Evolutionary conservation across 2,797 vertebrate species (phyloP).

Genomic region (Crenuchus spilurus): DNA sequence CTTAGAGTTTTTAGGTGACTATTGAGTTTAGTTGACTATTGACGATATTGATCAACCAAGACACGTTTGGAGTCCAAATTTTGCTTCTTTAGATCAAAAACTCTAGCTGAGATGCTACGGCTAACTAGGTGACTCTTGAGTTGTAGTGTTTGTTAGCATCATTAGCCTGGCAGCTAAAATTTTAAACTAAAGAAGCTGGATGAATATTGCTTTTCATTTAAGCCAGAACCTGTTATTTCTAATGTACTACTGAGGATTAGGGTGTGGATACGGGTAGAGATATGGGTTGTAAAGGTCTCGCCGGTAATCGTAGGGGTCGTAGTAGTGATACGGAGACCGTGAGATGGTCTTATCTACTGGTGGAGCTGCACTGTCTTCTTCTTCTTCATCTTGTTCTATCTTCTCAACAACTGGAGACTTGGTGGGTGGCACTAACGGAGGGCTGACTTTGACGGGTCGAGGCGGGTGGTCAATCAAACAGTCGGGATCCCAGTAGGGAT

Average conservation of each 20-base stretch:
- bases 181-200: too few relatives aligned
- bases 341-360: conserved; percentile 28
- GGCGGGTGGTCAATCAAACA: conserved; percentile 75
- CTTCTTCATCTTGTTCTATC: conserved; percentile 46
- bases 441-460: conserved; percentile 46
- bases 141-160: too few relatives aligned
- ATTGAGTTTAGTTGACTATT: too few relatives aligned
- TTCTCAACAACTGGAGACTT: conserved; percentile 42
- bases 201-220: too few relatives aligned
- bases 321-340: conserved; percentile 38
- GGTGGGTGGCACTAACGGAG: not conserved
- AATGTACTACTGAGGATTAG: not conserved
- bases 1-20: too few relatives aligned
- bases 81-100: too few relatives aligned
- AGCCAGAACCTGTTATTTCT: too few relatives aligned
- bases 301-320: conserved; percentile 72
- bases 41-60: too few relatives aligned
- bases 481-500: conserved; percentile 81
- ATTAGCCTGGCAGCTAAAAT: too few relatives aligned
- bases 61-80: too few relatives aligned
- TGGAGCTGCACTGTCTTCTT: conserved; percentile 32
- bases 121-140: too few relatives aligned
- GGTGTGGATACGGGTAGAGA: conserved; percentile 58
- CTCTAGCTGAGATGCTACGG: too few relatives aligned
- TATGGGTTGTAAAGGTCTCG: conserved; percentile 73